phyloP scores from a whole-genome alignment of 2,888 invertebrate genomes.

The Caenorhabditis sp. region DNA sequence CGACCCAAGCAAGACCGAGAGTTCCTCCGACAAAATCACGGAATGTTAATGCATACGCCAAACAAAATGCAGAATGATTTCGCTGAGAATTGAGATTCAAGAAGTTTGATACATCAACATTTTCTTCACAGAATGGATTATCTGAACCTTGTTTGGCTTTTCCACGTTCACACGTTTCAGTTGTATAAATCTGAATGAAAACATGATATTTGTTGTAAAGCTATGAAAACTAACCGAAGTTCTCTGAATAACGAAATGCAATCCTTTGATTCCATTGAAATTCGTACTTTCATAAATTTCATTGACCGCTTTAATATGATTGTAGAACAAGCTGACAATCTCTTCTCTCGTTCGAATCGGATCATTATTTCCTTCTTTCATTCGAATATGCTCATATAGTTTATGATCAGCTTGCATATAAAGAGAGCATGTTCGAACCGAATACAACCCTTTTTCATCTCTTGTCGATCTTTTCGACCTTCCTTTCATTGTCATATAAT shows the following conservation, averaged over 20 bases:
- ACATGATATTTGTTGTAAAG: no score
- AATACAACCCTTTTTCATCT: constrained; percentile 53
- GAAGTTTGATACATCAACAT: constrained; percentile 98
- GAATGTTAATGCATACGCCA: constrained; percentile 99
- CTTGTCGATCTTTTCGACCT: constrained; percentile 45
- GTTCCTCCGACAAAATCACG: constrained; percentile 95
- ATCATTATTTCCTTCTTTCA: constrained; percentile 72
- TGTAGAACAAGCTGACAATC: constrained; percentile 93
- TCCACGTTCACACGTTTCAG: constrained; percentile 78
- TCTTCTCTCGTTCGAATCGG: constrained; percentile 85
- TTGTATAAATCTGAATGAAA: constrained; percentile 90
- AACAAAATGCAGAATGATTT: constrained; percentile 96
- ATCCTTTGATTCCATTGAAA: constrained; percentile 93
- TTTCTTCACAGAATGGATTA: constrained; percentile 82
- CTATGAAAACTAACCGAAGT: constrained; percentile 78
- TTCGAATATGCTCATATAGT: constrained; percentile 92
- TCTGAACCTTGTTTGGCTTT: constrained; percentile 70
- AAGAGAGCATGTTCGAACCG: constrained; percentile 67
- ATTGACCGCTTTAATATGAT: constrained; percentile 97
- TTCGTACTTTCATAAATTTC: constrained; percentile 93
- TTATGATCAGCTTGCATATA: constrained; percentile 94
- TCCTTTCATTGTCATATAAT: constrained; percentile 53
- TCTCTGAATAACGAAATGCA: constrained; percentile 93
- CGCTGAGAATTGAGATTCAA: constrained; percentile 94
- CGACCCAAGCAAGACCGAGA: constrained; percentile 97